Percentiles rank a stretch among this genome's conserved stretches.
Evolutionary conservation across 2,797 vertebrate species (phyloP).

Genomic region (Pantherophis vulpinus): DNA sequence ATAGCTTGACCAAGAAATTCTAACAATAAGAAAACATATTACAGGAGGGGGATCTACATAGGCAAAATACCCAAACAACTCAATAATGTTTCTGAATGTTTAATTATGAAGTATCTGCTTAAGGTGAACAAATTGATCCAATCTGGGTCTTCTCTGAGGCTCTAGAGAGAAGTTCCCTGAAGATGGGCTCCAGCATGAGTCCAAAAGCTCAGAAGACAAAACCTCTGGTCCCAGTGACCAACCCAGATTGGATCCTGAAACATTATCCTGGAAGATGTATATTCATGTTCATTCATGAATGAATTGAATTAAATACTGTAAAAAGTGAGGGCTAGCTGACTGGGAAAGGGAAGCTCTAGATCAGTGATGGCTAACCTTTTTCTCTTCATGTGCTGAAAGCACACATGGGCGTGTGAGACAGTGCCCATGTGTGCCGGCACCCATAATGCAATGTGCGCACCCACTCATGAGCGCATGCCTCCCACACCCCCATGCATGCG

Average conservation of each 20-base stretch:
- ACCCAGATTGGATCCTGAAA: background rate
- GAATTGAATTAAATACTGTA: background rate
- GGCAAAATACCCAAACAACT: background rate
- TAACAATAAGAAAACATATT: background rate
- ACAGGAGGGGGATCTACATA: background rate
- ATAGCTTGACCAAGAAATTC: background rate
- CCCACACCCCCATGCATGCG: too few relatives aligned
- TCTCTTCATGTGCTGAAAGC: too few relatives aligned
- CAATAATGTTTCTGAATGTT: background rate
- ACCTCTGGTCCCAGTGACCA: background rate
- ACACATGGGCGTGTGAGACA: too few relatives aligned
- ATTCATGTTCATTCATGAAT: too few relatives aligned
- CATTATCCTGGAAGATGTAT: too few relatives aligned
- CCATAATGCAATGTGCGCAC: too few relatives aligned
- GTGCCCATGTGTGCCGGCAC: too few relatives aligned
- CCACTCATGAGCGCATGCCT: too few relatives aligned
- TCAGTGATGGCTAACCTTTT: too few relatives aligned
- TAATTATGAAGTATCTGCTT: background rate
- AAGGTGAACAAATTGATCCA: background rate
- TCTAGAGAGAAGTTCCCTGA: too few relatives aligned
- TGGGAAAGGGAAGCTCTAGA: background rate
- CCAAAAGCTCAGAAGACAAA: background rate
- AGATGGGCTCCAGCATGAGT: too few relatives aligned
- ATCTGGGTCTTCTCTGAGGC: background rate
- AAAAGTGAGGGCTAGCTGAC: background rate